Conservation (phyloP, 2,888 invertebrate genomes). For the Leucophora obtusa region DNA sequence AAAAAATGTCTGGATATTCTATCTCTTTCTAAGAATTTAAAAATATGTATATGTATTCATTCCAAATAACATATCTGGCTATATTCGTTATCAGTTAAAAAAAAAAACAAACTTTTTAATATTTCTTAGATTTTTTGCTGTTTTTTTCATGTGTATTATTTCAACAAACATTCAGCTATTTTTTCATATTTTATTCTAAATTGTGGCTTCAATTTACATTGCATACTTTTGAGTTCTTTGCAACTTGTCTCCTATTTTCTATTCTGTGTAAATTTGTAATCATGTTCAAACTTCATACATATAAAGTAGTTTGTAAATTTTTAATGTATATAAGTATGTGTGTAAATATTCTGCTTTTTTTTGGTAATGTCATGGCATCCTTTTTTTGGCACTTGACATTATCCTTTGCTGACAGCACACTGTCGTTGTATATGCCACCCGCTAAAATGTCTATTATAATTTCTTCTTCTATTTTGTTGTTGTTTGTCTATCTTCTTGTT, state of each 20-base stretch:
- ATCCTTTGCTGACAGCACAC: slow-evolving; percentile 52
- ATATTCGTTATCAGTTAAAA: too few relatives aligned
- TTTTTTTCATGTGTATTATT: not conserved
- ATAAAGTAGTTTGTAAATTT: not conserved
- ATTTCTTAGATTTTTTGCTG: not conserved
- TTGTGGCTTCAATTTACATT: slow-evolving; percentile 56
- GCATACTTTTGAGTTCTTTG: not conserved
- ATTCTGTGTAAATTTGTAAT: not conserved
- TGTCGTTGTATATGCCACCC: slow-evolving; percentile 37
- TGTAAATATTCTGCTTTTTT: slow-evolving; percentile 10
- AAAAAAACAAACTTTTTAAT: not conserved
- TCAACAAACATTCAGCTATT: not conserved
- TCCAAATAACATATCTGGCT: too few relatives aligned
- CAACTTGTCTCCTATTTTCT: not conserved
- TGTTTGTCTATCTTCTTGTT: not conserved
- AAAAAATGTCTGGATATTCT: slow-evolving; percentile 2
- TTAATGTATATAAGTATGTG: not conserved
- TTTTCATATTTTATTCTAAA: slow-evolving; percentile 31
- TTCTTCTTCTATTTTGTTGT: slow-evolving; percentile 11
- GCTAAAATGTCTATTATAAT: slow-evolving; percentile 30
- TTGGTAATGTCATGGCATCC: slow-evolving; percentile 30
- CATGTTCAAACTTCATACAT: not conserved
- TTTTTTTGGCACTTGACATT: slow-evolving; percentile 45
- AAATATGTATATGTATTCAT: not conserved
- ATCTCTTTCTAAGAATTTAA: slow-evolving; percentile 17